Base-by-base conservation (phyloP, 2,888 invertebrate species). In the Drosophila antonietae region DNA sequence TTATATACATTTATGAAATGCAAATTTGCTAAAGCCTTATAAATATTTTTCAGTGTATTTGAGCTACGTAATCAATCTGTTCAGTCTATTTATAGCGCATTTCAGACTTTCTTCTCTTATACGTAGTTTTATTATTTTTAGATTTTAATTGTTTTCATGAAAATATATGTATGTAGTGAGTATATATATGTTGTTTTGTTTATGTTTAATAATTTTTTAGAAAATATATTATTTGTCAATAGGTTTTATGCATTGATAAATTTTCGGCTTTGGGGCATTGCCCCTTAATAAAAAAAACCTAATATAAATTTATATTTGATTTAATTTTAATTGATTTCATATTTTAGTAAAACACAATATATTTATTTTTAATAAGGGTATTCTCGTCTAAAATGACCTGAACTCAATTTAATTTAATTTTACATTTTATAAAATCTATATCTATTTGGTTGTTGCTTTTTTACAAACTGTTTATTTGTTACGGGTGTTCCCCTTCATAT, bases 351-450 rank as follows among this genome's bases (percentile, higher is more conserved):
- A 43, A 43, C 9, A 18, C 0, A 5, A 15, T 18, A 43, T 43
- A 43, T 18, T 43, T 20, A 44, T 15, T 15, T 28, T 14, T 15
- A 6, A 7, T 18, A 9, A 5, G 28, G 49, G 51, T 57, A 58
- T 70, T 71, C 52, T 57, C 15, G 33, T 33, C 33, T 33, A 9
- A 37, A n/a, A 5, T 35, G 37, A 7, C n/a, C 20, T n/a, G 33
- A 46, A 28, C 7, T 41, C 12, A 33, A 62, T n/a, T 61, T 15
- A 15, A 39, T 15, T 39, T 4, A 4, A 12, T 39, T 37, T 37
- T 37, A 33, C 33, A 4, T 28, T 28, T 33, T 10, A 33, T 7
- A 33, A 33, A 9, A 33, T 10, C 8, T 10, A 33, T 33, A 33
- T 8, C 0, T 33, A 33, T 33, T 10, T 10, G 10, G 12, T 35